Percentiles rank a stretch among this genome's conserved stretches.
Evolutionary conservation across 2,888 invertebrate species (phyloP).

Genomic region (Sipunculus nudus): DNA sequence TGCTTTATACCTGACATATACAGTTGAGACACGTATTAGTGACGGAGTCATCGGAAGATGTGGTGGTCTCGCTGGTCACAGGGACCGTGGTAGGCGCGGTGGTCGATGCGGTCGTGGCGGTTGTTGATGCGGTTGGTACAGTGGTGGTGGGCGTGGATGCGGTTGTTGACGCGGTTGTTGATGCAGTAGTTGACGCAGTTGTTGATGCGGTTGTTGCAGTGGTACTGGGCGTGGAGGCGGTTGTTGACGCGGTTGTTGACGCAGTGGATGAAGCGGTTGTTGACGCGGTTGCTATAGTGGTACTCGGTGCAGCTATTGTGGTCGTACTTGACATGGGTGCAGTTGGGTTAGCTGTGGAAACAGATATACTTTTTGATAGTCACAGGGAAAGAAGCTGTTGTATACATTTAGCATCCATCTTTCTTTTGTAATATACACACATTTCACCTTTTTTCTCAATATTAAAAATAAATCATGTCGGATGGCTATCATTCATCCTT

Average conservation of each 20-base stretch:
- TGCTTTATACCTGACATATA: too few relatives aligned
- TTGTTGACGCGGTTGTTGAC: background rate
- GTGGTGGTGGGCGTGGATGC: background rate
- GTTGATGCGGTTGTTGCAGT: background rate
- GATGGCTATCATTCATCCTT: too few relatives aligned
- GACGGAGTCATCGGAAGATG: too few relatives aligned
- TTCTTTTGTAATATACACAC: too few relatives aligned
- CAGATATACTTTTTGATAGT: too few relatives aligned
- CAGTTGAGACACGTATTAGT: too few relatives aligned
- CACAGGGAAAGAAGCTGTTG: too few relatives aligned
- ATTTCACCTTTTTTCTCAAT: too few relatives aligned
- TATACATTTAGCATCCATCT: too few relatives aligned
- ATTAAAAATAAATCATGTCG: too few relatives aligned
- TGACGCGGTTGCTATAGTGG: background rate
- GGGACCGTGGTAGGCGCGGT: background rate
- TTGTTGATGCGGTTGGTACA: background rate
- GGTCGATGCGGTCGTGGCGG: background rate
- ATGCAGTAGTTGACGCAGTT: background rate
- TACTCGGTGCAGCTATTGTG: background rate
- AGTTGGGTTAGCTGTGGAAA: background rate
- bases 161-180: background rate
- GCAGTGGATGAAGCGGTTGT: background rate
- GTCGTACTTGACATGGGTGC: background rate
- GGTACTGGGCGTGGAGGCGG: background rate
- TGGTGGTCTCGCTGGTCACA: background rate